Evolutionary conservation across 2,113 vertebrate genomes (phyloP).

Genomic region (Onychostoma macrolepis): DNA sequence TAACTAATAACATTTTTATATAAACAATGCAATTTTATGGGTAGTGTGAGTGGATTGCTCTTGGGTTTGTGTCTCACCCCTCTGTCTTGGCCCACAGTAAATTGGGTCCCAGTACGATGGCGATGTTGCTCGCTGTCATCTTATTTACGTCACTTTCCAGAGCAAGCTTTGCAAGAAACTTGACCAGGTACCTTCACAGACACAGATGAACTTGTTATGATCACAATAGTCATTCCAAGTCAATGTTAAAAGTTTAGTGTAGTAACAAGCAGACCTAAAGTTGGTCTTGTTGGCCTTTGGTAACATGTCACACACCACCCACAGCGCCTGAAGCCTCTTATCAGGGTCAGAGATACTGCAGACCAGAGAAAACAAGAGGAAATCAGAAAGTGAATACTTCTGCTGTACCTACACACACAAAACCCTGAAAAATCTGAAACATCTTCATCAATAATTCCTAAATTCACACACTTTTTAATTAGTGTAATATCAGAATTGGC

Average conservation of each 20-base stretch:
- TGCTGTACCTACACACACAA: neutral
- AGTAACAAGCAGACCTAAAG: constrained; percentile 80
- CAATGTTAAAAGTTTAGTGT: neutral
- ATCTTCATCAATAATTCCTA: neutral
- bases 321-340: constrained; percentile 93
- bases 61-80: constrained; percentile 78
- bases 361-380: constrained; percentile 48
- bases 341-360: constrained; percentile 89
- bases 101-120: constrained; percentile 96
- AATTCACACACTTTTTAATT: neutral
- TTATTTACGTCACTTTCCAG: constrained; percentile 95
- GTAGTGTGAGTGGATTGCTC: neutral
- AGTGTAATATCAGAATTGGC: neutral
- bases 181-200: constrained; percentile 90
- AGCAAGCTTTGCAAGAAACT: constrained; percentile 93
- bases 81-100: constrained; percentile 93
- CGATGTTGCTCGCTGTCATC: constrained; percentile 96
- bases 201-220: constrained; percentile 20
- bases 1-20: neutral
- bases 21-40: neutral
- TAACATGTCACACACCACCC: constrained; percentile 89
- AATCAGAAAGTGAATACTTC: neutral
- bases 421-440: neutral
- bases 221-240: neutral
- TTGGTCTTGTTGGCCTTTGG: constrained; percentile 91